Conservation (phyloP, 2,888 invertebrate species). For the Metalampra italica region DNA sequence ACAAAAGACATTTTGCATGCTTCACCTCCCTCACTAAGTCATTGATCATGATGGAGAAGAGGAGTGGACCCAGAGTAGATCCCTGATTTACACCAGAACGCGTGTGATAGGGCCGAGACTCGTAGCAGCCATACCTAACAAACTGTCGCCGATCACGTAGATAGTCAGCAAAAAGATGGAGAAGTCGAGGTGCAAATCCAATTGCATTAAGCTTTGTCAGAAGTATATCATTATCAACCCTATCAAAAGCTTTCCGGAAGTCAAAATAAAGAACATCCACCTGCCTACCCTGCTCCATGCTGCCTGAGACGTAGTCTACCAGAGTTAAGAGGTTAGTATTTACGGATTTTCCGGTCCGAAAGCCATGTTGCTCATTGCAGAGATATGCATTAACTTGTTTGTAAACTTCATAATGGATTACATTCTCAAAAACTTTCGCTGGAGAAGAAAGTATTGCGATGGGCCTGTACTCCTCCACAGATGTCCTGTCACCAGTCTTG, state of each 20-base stretch:
- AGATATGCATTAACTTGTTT: slow-evolving; percentile 4
- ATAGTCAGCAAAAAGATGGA: too few relatives aligned
- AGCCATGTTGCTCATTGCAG: slow-evolving; percentile 7
- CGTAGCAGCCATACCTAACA: neutral
- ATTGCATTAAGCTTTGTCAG: too few relatives aligned
- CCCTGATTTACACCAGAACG: slow-evolving; percentile 1
- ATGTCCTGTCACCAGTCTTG: neutral
- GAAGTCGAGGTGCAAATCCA: too few relatives aligned
- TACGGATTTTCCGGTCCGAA: slow-evolving; percentile 5
- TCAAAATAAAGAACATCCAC: too few relatives aligned
- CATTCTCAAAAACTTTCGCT: slow-evolving; percentile 6
- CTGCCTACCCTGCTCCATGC: neutral
- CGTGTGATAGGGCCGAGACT: neutral
- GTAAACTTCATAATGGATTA: slow-evolving; percentile 4
- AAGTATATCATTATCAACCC: too few relatives aligned
- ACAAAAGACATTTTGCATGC: neutral
- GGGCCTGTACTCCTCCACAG: slow-evolving; percentile 4
- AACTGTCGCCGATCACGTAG: neutral
- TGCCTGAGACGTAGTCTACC: neutral
- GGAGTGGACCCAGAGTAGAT: neutral
- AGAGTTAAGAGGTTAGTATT: slow-evolving; percentile 5
- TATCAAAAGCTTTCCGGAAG: too few relatives aligned
- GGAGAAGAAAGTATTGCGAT: slow-evolving; percentile 7
- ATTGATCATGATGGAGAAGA: slow-evolving; percentile 1
- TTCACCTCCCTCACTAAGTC: neutral